Evolutionary conservation across 2,888 invertebrate genomes (phyloP), one percentile per base, ranked within the genome.

Genomic region (Ceramica pisi): DNA sequence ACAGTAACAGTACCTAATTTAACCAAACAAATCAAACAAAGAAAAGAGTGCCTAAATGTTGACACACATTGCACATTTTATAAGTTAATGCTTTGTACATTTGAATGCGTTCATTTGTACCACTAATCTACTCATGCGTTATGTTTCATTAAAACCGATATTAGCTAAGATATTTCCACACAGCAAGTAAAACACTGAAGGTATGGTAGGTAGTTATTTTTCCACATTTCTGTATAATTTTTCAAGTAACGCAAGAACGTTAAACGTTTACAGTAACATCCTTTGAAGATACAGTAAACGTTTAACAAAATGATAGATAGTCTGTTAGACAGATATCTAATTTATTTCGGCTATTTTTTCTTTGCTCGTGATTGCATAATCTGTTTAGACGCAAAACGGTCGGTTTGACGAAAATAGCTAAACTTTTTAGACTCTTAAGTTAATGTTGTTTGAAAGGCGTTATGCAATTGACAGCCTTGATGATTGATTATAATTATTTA

Each of bases 361-460:
- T 68, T 31, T 57, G n/a, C 8, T 63, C 2, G 14, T 19, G 71
- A 31, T 83, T 83, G 68, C 78, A 68, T 81, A 82, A 81, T 56
- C 61, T 60, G 44, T 71, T 70, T 72, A 62, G 66, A 51, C 35
- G 23, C 55, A 44, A 71, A 72, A 56, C 67, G 23, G 61, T 41
- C 35, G 44, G 41, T 63, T 63, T 67, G 50, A 55, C 50, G 51
- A 69, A 71, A 66, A 63, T 23, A 62, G 46, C 44, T 57, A 56
- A 70, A 76, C 26, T 69, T 81, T 67, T 74, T 48, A 74, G 31
- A 59, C 51, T 19, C 57, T 74, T 19, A 57, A 61, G 65, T 77
- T 66, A 71, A 76, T 66, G 50, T 31, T 60, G 14, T 75, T 81
- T 68, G 79, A 83, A 79, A 84, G 78, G 74, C n/a, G 23, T 84